Conservation (phyloP, 2,113 vertebrate genomes). For the Romanogobio albipinnatus region DNA sequence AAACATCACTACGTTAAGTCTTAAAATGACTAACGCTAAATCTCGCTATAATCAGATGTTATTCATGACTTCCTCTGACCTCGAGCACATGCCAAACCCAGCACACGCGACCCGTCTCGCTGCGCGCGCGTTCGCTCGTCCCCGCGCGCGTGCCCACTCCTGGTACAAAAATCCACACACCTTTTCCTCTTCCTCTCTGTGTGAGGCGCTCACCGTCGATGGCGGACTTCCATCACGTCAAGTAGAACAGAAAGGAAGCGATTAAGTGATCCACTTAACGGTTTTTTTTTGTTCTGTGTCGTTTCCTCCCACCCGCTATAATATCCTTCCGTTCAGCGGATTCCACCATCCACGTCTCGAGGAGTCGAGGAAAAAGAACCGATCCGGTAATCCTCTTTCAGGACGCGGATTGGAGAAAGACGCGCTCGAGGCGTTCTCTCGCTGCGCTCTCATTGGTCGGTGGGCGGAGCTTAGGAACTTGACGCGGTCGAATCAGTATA, state of each 20-base stretch:
- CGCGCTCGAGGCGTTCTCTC: constrained; percentile 13
- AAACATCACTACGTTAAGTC: too few species aligned
- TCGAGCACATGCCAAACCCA: constrained; percentile 7
- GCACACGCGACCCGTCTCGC: neutral
- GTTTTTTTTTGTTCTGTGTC: neutral
- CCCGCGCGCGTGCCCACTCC: neutral
- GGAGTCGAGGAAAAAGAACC: constrained; percentile 62
- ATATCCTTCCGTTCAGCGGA: constrained; percentile 42
- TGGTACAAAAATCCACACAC: constrained; percentile 25
- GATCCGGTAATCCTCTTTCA: constrained; percentile 54
- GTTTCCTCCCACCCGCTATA: constrained; percentile 18
- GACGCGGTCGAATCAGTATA: constrained; percentile 10
- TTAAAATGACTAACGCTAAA: neutral
- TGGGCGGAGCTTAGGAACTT: neutral
- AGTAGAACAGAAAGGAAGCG: neutral
- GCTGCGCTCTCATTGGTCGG: constrained; percentile 1
- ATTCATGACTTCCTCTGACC: neutral
- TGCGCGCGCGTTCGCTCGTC: neutral
- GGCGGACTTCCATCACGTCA: neutral
- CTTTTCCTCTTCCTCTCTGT: constrained; percentile 22
- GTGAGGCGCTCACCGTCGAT: constrained; percentile 20
- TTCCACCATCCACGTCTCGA: constrained; percentile 61
- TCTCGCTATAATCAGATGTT: neutral
- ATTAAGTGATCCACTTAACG: neutral
- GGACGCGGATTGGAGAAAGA: neutral